These are phyloP conservation scores for Drosophila paramelanica DNA, from an alignment of 2,888 invertebrate species.

Conservation along the genomic window DNA sequence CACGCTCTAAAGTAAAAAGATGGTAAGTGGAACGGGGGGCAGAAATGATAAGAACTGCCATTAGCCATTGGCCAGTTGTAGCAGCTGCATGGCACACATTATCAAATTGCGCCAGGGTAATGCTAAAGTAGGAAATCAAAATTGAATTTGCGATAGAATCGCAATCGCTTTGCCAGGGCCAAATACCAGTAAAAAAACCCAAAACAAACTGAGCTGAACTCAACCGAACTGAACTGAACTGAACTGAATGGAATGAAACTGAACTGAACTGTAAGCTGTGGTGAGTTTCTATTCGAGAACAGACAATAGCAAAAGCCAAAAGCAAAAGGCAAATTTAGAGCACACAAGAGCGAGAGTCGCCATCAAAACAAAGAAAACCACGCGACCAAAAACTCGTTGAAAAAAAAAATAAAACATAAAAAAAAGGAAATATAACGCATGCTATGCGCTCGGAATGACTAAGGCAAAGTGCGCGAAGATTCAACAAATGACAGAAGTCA, in stretches of 20 bases:
- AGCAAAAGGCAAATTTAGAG: conserved; percentile 32
- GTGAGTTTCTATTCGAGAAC: conserved; percentile 57
- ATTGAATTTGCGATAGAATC: conserved; percentile 71
- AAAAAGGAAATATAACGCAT: conserved; percentile 38
- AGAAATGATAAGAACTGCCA: conserved; percentile 22
- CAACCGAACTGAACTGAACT: conserved; percentile 18
- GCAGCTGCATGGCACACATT: conserved; percentile 66
- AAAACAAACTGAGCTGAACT: conserved; percentile 13
- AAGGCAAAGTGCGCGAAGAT: conserved; percentile 68
- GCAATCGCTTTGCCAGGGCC: conserved; percentile 10
- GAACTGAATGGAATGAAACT: conserved; percentile 6
- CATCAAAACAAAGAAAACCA: conserved; percentile 74
- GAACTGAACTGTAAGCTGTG: conserved; percentile 49
- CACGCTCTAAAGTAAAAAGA: conserved; percentile 43
- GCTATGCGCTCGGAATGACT: conserved; percentile 65
- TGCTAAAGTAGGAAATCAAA: conserved; percentile 66
- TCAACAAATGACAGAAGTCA: conserved; percentile 78
- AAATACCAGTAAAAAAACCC: conserved; percentile 5
- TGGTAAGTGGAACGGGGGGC: background rate
- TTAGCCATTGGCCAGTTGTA: conserved; percentile 54
- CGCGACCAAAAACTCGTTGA: conserved; percentile 65
- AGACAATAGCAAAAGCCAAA: conserved; percentile 17
- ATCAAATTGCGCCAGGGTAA: conserved; percentile 59
- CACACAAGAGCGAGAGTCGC: conserved; percentile 56
- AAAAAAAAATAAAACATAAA: conserved; percentile 17